Evolutionary conservation across 2,888 invertebrate species (phyloP), one percentile per base, ranked within the genome.

Genomic region (Dolichopus griseipennis): DNA sequence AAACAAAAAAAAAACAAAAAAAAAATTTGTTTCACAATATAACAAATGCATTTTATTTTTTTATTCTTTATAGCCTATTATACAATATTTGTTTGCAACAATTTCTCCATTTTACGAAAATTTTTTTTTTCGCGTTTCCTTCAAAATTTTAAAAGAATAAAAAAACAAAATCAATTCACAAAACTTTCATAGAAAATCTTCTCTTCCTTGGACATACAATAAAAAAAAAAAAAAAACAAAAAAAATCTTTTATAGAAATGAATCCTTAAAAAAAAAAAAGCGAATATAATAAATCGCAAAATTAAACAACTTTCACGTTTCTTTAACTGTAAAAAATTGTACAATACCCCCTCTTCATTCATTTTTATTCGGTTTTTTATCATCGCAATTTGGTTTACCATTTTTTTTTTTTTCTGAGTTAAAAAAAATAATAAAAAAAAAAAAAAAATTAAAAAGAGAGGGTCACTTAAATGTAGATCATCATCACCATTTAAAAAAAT

Each of bases 31-130:
- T 20, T 61, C n/a, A 21, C 9, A 62, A 62, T 62, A 27, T 27
- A 62, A 62, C 22, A 62, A 22, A 21, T 62, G 20, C 9, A 62
- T 62, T 62, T n/a, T n/a, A n/a, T n/a, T n/a, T n/a, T n/a, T 62
- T 62, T 22, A 22, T 62, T 62, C 22, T 62, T 62, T 62, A 62
- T 62, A 10, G 52, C 52, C 52, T 52, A 52, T 52, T 52, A 52
- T 52, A n/a, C 52, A 52, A 52, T 52, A 52, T 52, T 52, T 52
- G 52, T 52, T 52, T 52, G 52, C 18, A 52, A 52, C 15, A 52
- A 52, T 12, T 41, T 41, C 41, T 41, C 9, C 15, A 41, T 41
- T 52, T 52, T 52, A 4, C 18, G n/a, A 18, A 1, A 18, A 15
- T 52, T 52, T 52, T 18, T 52, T 52, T 52, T 52, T 52, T n/a